These are phyloP conservation scores for Meda fulgida DNA, from an alignment of 2,797 vertebrate genomes.

Conservation along the genomic window DNA sequence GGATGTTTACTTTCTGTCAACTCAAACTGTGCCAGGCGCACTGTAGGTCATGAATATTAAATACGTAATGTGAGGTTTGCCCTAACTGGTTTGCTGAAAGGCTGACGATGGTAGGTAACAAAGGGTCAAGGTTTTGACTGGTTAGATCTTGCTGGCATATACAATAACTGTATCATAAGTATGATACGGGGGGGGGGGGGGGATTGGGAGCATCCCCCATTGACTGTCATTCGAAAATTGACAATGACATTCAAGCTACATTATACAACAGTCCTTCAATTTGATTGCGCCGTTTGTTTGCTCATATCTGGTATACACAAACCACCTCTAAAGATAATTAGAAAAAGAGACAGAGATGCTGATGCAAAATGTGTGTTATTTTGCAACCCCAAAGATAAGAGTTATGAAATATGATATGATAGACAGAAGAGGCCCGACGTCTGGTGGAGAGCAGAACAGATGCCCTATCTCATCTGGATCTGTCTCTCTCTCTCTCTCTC, in stretches of 20 bases:
- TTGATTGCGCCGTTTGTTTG: background rate
- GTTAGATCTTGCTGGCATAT: background rate
- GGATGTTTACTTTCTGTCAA: conserved; percentile 37
- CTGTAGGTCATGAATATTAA: conserved; percentile 21
- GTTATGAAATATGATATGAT: conserved; percentile 27
- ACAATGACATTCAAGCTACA: background rate
- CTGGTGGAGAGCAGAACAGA: conserved; percentile 29
- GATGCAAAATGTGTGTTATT: background rate
- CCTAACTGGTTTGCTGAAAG: conserved; percentile 9
- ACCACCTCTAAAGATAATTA: background rate
- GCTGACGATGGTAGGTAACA: background rate
- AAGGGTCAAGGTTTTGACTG: background rate
- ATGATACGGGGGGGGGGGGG: no score
- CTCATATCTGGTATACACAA: background rate
- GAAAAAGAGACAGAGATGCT: background rate
- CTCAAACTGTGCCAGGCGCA: conserved; percentile 6
- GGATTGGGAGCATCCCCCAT: no score
- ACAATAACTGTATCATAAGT: background rate
- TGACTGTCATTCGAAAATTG: background rate
- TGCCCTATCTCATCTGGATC: conserved; percentile 32
- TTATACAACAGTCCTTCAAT: background rate
- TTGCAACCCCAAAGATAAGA: conserved; percentile 11
- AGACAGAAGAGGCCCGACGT: conserved; percentile 19
- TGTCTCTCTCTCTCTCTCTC: background rate
- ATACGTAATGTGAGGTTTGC: background rate